Evolutionary conservation across 2,888 invertebrate species (phyloP), one percentile per base, ranked within the genome.

Genomic region (Drosophila seclusa): DNA sequence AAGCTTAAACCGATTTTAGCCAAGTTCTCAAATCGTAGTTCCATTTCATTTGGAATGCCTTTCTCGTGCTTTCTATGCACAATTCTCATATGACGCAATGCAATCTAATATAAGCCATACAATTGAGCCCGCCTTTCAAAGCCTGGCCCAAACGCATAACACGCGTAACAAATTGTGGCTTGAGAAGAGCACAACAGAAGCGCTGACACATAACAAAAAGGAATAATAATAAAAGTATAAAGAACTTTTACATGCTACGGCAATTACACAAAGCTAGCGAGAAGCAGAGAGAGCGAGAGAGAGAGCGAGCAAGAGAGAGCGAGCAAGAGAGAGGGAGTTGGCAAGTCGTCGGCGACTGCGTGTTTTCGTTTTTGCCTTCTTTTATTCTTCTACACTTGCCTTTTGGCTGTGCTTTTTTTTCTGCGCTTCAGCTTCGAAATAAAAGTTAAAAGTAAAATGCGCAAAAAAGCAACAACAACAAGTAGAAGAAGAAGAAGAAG

Each of bases 291-390:
- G 45, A 18, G 18, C 2, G 48, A 29, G 50, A 4, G 21, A 16
- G 40, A 0, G 24, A 11, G 10, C 0, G 18, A 1, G 27, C n/a
- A 45, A 13, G 48, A 4, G 29, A 2, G 34, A 5, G 29, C 7
- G 49, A 4, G 38, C 21, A 29, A 27, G 34, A 4, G 38, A 16
- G 53, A 55, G 61, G 31, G 24, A 45, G 57, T 21, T 21, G 27
- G 61, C 61, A 58, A 70, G 64, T 52, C 70, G 68, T 70, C 45
- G 67, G 89, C 87, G 84, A 31, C 74, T 87, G 89, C 87, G 87
- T 69, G 45, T 45, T 45, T 45, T 45, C 24, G 72, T 52, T 54
- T 71, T 63, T 78, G 68, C 49, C 65, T 71, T 73, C 36, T 58
- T 60, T 40, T 40, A 24, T 36, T 36, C 65, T 66, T 82, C 72